These are phyloP conservation scores for Pantala flavescens DNA, from an alignment of 1,140 invertebrate species.

Conservation along the genomic window DNA sequence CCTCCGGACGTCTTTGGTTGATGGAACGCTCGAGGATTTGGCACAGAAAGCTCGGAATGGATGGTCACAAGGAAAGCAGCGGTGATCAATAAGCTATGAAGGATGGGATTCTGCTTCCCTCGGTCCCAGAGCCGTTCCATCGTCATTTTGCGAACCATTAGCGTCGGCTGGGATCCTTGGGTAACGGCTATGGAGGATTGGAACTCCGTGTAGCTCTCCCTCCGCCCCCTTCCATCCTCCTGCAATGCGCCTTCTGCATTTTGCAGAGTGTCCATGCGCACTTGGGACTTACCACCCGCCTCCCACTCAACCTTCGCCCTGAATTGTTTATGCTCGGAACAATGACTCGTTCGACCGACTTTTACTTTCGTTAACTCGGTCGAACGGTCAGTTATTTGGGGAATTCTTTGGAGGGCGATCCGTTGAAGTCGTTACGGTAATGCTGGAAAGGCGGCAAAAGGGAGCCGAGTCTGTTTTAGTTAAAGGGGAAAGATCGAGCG, in stretches of 20 bases:
- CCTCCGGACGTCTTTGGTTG: too few species aligned
- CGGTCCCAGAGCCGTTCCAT: background rate
- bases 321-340: too few species aligned
- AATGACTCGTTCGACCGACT: too few species aligned
- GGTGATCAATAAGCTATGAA: background rate
- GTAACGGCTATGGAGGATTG: background rate
- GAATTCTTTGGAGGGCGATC: too few species aligned
- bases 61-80: background rate
- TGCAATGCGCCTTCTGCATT: constrained; percentile 7
- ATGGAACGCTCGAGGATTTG: too few species aligned
- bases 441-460: too few species aligned
- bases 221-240: background rate
- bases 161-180: background rate
- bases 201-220: background rate
- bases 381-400: too few species aligned
- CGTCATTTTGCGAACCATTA: background rate
- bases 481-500: too few species aligned
- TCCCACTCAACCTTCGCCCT: background rate
- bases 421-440: too few species aligned
- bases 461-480: too few species aligned
- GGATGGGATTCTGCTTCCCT: background rate
- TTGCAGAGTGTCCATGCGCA: constrained; percentile 2
- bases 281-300: background rate
- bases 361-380: too few species aligned
- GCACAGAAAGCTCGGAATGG: too few species aligned